These are phyloP conservation scores for Archips xylosteana DNA, from an alignment of 2,888 invertebrate species.

Conservation along the genomic window DNA sequence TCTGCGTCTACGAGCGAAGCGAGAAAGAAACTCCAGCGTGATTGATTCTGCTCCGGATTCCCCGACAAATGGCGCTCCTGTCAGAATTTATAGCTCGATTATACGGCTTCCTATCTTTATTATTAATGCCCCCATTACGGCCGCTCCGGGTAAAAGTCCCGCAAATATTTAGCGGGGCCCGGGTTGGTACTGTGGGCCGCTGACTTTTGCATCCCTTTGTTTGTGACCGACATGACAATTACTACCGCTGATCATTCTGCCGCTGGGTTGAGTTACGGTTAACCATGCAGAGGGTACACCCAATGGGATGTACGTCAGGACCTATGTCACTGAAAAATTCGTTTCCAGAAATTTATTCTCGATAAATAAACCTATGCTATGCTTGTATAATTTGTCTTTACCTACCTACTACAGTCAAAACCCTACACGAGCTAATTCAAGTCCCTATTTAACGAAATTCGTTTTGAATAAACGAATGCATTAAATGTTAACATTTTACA, in stretches of 20 bases:
- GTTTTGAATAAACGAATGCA: too few species aligned
- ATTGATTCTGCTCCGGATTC: constrained; percentile 18
- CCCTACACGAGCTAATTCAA: too few species aligned
- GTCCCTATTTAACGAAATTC: too few species aligned
- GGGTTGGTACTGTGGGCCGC: neutral
- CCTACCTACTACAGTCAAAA: too few species aligned
- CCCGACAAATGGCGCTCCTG: constrained; percentile 27
- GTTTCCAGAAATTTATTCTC: too few species aligned
- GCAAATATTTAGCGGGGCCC: constrained; percentile 25
- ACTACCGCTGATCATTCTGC: constrained; percentile 20
- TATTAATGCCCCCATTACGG: constrained; percentile 39
- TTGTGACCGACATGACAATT: constrained; percentile 38
- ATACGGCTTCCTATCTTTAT: constrained; percentile 36
- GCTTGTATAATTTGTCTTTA: too few species aligned
- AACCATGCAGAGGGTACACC: constrained; percentile 16
- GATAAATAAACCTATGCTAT: too few species aligned
- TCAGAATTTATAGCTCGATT: constrained; percentile 30
- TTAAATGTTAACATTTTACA: too few species aligned
- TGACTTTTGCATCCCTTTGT: constrained; percentile 36
- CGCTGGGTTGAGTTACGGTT: constrained; percentile 24
- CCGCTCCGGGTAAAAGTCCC: neutral
- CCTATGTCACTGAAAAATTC: neutral
- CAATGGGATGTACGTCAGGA: neutral
- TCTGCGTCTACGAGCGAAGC: neutral
- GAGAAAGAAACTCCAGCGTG: neutral